These are phyloP conservation scores for Synergus japonicus DNA, from an alignment of 2,888 invertebrate genomes.

Conservation along the genomic window DNA sequence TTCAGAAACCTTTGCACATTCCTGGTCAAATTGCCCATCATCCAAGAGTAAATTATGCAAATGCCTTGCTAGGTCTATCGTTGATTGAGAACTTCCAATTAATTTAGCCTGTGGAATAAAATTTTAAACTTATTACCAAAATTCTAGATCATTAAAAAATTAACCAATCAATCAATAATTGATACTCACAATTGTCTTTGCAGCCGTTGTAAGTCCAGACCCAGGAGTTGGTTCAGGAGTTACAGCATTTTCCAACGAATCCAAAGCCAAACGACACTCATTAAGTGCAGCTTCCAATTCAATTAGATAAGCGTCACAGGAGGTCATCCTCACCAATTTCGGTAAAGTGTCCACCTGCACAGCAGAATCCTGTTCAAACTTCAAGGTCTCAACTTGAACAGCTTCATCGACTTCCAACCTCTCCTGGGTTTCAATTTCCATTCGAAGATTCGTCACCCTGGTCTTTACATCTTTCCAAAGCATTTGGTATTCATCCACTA, in stretches of 20 bases:
- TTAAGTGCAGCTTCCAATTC: slow-evolving; percentile 86
- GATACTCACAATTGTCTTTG: slow-evolving; percentile 81
- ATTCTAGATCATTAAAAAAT: neutral
- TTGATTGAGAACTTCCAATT: slow-evolving; percentile 88
- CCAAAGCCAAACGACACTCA: slow-evolving; percentile 85
- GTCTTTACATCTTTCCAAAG: slow-evolving; percentile 82
- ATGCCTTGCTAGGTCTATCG: slow-evolving; percentile 89
- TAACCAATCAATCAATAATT: neutral
- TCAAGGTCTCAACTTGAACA: slow-evolving; percentile 86
- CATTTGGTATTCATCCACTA: slow-evolving; percentile 84
- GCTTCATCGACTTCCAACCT: slow-evolving; percentile 80
- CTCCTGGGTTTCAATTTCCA: slow-evolving; percentile 68
- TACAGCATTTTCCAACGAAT: slow-evolving; percentile 83
- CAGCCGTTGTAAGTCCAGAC: slow-evolving; percentile 81
- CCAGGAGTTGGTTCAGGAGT: slow-evolving; percentile 80
- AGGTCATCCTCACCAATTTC: slow-evolving; percentile 82
- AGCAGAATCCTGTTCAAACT: slow-evolving; percentile 87
- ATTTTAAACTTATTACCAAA: neutral
- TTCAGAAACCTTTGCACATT: slow-evolving; percentile 83
- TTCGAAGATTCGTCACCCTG: slow-evolving; percentile 78
- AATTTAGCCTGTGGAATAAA: slow-evolving; percentile 80
- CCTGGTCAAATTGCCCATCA: slow-evolving; percentile 85
- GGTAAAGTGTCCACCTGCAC: slow-evolving; percentile 91
- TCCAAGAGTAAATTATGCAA: slow-evolving; percentile 86
- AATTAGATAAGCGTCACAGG: slow-evolving; percentile 89